Evolutionary conservation across 2,113 vertebrate species (phyloP).

Genomic region (Pseudorhombus dupliciocellatus): DNA sequence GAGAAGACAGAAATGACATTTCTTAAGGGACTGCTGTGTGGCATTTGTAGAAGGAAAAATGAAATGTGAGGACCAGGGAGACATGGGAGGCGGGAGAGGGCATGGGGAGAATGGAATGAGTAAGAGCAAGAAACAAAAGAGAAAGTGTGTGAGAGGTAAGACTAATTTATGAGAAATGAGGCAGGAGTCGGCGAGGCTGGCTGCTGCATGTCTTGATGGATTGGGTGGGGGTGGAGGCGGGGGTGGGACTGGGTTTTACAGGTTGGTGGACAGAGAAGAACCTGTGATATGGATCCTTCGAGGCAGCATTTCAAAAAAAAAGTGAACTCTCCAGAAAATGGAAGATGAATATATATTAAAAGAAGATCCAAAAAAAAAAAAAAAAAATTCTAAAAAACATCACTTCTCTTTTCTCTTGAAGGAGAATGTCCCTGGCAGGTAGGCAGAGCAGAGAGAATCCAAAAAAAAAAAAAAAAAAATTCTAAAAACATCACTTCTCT

Average conservation of each 20-base stretch:
- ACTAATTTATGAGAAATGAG: conserved; percentile 79
- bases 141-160: conserved; percentile 76
- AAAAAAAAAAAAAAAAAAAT: conserved; percentile 40
- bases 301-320: conserved; percentile 63
- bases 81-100: conserved; percentile 75
- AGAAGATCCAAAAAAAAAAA: conserved; percentile 51
- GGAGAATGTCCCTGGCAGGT: conserved; percentile 58
- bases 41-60: conserved; percentile 79
- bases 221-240: conserved; percentile 51
- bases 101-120: conserved; percentile 77
- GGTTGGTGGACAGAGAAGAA: conserved; percentile 64
- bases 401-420: conserved; percentile 47
- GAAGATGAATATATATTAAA: conserved; percentile 67
- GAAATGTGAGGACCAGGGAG: conserved; percentile 77
- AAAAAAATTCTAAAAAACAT: conserved; percentile 46
- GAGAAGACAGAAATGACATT: conserved; percentile 80
- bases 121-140: conserved; percentile 73
- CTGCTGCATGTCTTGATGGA: conserved; percentile 71
- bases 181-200: conserved; percentile 62
- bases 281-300: conserved; percentile 70
- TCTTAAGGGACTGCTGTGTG: conserved; percentile 78
- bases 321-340: conserved; percentile 67
- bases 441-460: conserved; percentile 45
- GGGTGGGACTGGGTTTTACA: conserved; percentile 33
- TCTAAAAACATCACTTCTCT: conserved; percentile 55